Conservation (phyloP, 2,888 invertebrate species). For the Calameuta pallipes region DNA sequence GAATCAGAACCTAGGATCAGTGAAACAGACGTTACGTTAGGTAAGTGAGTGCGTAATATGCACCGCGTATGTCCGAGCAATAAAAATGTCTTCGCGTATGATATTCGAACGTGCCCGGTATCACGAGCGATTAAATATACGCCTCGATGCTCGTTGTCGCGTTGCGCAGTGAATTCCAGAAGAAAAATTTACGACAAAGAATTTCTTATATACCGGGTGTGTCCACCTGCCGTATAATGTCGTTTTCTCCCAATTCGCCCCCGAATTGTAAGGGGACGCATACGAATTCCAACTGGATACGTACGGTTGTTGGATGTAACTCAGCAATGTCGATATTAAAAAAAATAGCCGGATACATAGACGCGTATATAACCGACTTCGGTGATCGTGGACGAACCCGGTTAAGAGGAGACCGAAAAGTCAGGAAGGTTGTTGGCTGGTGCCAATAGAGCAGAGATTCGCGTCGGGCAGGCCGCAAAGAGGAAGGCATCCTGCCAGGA, state of each 20-base stretch:
- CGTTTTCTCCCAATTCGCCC: background rate
- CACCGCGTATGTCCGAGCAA: conserved; percentile 9
- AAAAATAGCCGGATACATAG: background rate
- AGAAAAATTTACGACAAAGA: background rate
- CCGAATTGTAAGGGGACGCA: background rate
- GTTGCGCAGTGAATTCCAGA: background rate
- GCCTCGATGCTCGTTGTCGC: background rate
- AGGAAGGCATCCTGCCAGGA: conserved; percentile 37
- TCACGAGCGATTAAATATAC: conserved; percentile 9
- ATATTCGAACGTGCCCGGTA: conserved; percentile 18
- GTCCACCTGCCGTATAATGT: background rate
- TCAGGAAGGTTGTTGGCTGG: background rate
- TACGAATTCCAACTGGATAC: background rate
- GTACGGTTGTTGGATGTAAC: background rate
- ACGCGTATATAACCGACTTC: background rate
- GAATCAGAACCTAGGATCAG: conserved; percentile 18
- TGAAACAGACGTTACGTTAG: conserved; percentile 15
- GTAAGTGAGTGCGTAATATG: conserved; percentile 19
- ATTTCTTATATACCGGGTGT: background rate
- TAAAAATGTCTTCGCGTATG: conserved; percentile 21
- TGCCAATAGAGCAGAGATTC: conserved; percentile 7
- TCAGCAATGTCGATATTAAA: background rate
- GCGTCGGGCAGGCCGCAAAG: conserved; percentile 19
- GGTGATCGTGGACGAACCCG: background rate
- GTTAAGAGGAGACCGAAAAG: background rate